Base-by-base conservation (phyloP, 2,888 invertebrate genomes). In the Baronia brevicornis region DNA sequence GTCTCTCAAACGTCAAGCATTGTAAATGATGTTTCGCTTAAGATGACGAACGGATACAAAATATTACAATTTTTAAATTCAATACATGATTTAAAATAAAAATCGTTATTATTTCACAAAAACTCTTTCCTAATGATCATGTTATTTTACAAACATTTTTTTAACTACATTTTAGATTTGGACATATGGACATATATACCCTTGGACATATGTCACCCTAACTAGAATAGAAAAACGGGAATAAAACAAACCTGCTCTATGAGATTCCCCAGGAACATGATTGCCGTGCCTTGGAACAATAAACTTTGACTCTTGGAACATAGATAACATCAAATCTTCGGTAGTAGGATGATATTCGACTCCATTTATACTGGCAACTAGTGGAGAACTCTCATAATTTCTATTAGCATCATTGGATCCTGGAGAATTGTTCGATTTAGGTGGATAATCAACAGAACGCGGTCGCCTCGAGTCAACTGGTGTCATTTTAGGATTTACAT, bases 401-500 rank as follows among this genome's bases (percentile, higher is more conserved):
- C 74, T 62, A 36, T 70, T 70, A 40, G 75, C 77, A 28, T 58
- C 45, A 5, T 28, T 52, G 41, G 26, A 61, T 17, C 21, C 49
- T 33, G 34, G 63, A 0, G 51, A 46, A 1, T 54, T 34, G 13
- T 48, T 50, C 2, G 54, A 43, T 11, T 62, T 46, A 1, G 60
- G 38, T 14, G 65, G 74, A 37, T 70, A 75, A 39, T 80, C 84
- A 5, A 78, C 80, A 0, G 84, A 82, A 1, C 74, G 62, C 19
- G 82, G 84, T 39, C 84, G 55, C 22, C 84, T 56, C 4, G 60
- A 39, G 36, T 82, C 82, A 17, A 79, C 79, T 0, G 82, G 80
- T 12, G 84, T 85, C 85, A 85, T 85, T 43, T 84, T 84, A n/a
- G 85, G 85, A 40, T 85, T 85, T 0, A 85, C 72, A 38, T 85